Conservation (phyloP, 2,888 invertebrate genomes). For the Axea sp. region DNA sequence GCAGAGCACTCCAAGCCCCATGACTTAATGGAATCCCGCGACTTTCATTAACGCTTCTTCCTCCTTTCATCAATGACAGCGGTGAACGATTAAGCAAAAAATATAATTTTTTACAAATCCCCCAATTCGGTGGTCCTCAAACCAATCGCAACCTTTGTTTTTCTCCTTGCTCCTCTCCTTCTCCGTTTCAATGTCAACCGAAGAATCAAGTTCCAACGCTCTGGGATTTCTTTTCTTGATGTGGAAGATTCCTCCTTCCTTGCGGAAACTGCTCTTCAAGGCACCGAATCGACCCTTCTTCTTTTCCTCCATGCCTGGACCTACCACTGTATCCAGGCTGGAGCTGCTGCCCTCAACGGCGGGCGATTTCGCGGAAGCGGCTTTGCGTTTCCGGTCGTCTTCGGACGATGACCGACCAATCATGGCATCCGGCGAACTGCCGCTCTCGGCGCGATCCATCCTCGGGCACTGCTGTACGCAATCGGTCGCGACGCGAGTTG, state of each 20-base stretch:
- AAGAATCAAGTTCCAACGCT: conserved; percentile 62
- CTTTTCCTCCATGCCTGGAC: conserved; percentile 56
- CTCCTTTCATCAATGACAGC: no score
- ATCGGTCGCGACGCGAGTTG: conserved; percentile 53
- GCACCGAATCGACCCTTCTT: conserved; percentile 70
- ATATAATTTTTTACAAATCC: no score
- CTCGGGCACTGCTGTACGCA: conserved; percentile 36
- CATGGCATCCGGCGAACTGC: conserved; percentile 72
- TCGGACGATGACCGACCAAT: conserved; percentile 72
- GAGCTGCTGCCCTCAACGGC: conserved; percentile 72
- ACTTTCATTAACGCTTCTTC: no score
- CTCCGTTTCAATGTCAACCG: conserved; percentile 59
- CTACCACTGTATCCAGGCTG: conserved; percentile 71
- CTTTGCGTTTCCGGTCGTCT: conserved; percentile 67
- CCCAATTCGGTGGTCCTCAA: no score
- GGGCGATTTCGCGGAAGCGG: conserved; percentile 67
- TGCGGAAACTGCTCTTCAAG: conserved; percentile 71
- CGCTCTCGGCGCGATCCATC: conserved; percentile 72
- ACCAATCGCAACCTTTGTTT: no score
- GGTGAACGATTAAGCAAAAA: no score
- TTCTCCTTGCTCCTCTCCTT: conserved; percentile 8
- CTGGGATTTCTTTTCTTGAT: conserved; percentile 67
- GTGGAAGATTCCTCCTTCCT: conserved; percentile 72
- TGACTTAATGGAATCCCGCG: no score
- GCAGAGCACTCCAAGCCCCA: no score